Evolutionary conservation across 2,797 vertebrate genomes (phyloP), one percentile per base, ranked within the genome.

Genomic region (Heterohyrax brucei): DNA sequence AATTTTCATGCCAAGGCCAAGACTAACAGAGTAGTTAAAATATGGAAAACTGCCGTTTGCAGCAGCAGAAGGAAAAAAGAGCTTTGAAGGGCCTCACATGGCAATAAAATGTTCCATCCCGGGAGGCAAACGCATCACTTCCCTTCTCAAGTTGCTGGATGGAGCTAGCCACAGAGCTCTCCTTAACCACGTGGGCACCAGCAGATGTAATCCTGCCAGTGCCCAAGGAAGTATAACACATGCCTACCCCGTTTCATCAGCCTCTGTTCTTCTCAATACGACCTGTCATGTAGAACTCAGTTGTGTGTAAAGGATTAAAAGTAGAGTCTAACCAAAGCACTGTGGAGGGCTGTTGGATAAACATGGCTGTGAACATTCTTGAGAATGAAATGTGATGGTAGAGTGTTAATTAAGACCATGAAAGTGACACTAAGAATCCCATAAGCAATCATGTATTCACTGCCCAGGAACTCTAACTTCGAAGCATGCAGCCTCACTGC

Each of bases 261-360:
- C 62, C 16, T 84, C 16, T 81, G 8, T 12, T 86, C 14, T 73
- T 66, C 39, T 44, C 14, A 87, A 14, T 83, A 33, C 7, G 24
- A 89, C 26, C 39, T 72, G 28, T 72, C 4, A 66, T 61, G 24
- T 7, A 62, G 53, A 77, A 39, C 7, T 88, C 66, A 64, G 8
- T n/a, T 61, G 21, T 91, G 88, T 82, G 53, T 87, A 88, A 46
- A 18, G 24, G 21, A 24, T 68, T 68, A 78, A 80, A 26, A 70
- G 56, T 24, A 28, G 1, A 39, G 50, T 70, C 8, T 72, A 16
- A 90, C 6, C 4, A 92, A 5, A 33, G 30, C 5, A 82, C 56
- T 21, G 1, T 18, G 24, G 73, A 72, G 3, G 28, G 4, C 3
- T 89, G 33, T 48, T 46, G 10, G 7, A 61, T 86, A 61, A 64